Conservation (phyloP, 2,113 vertebrate species). For the Nymphicus hollandicus region DNA sequence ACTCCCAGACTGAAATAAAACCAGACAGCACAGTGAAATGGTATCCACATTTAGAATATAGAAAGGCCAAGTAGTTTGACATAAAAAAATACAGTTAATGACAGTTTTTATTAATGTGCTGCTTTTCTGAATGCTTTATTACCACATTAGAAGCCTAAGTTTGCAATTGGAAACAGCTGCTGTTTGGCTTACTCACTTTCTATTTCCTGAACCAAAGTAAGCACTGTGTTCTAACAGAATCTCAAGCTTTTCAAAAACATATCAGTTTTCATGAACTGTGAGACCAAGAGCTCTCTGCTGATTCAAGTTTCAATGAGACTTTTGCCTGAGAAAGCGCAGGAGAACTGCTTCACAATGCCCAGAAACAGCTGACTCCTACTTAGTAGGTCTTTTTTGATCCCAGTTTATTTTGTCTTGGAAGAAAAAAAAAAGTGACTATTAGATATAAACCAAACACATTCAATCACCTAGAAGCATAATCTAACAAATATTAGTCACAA, state of each 20-base stretch:
- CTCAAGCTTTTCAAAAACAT: not conserved
- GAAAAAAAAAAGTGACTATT: not conserved
- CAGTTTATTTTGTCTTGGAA: not conserved
- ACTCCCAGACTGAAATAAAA: not conserved
- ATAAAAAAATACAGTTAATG: not conserved
- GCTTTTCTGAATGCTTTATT: not conserved
- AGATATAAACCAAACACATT: not conserved
- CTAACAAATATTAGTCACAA: not conserved
- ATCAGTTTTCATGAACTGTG: not conserved
- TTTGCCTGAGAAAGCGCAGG: not conserved
- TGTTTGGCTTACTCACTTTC: conserved; percentile 1
- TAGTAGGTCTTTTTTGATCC: not conserved
- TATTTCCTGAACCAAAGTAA: conserved; percentile 20
- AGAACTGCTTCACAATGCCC: not conserved
- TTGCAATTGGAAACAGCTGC: conserved; percentile 41
- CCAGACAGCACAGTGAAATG: not conserved
- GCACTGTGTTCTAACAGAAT: conserved; percentile 2
- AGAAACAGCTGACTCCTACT: not conserved
- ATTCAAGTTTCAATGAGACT: not conserved
- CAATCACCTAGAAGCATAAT: not conserved
- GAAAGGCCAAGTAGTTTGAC: not conserved
- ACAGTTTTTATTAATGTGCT: not conserved
- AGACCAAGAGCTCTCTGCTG: not conserved
- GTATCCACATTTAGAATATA: not conserved
- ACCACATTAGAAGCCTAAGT: not conserved